Conservation (phyloP, 2,797 vertebrate species). For the Crenichthys baileyi region DNA sequence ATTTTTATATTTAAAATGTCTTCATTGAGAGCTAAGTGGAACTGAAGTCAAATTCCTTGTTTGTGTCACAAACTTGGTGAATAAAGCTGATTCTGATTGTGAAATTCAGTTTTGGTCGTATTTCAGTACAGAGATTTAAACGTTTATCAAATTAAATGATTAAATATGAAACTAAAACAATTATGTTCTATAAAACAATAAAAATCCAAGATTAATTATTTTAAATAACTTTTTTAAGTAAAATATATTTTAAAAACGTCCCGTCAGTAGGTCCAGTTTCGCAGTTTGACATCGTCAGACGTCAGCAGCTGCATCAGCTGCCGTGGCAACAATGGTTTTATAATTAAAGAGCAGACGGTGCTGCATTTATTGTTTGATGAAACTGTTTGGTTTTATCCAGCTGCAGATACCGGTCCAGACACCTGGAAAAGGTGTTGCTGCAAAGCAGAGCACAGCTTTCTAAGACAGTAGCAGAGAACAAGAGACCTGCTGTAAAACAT, state of each 20-base stretch:
- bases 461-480: neutral
- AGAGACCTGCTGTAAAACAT: neutral
- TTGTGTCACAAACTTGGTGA: too few species aligned
- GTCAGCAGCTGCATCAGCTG: constrained; percentile 3
- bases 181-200: neutral
- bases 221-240: neutral
- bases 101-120: too few species aligned
- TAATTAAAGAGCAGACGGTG: neutral
- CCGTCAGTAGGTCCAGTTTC: too few species aligned
- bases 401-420: neutral
- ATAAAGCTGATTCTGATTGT: neutral
- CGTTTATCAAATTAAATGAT: neutral
- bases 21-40: neutral
- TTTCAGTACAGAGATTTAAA: neutral
- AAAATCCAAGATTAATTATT: neutral
- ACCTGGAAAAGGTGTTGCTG: neutral
- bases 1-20: neutral
- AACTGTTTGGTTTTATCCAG: constrained; percentile 22
- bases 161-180: neutral
- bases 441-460: neutral
- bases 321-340: constrained; percentile 8
- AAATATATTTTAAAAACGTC: neutral
- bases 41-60: neutral
- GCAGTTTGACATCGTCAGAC: neutral
- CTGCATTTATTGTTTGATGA: constrained; percentile 26